phyloP scores from a whole-genome alignment of 1,140 invertebrate species.

The Bombyx mandarina region DNA sequence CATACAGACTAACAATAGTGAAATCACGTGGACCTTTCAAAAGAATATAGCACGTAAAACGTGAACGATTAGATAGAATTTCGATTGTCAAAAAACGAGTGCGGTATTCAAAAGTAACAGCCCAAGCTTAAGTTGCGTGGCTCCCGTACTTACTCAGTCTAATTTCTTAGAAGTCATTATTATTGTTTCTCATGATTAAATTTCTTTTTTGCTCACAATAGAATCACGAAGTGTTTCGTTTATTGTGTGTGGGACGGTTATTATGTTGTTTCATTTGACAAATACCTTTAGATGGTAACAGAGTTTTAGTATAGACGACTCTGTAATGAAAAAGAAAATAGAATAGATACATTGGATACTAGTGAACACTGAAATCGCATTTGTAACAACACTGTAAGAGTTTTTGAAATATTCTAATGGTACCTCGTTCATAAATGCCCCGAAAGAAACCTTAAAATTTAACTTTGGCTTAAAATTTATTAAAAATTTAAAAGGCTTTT shows the following conservation, averaged over 20 bases:
- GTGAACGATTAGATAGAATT: constrained; percentile 22
- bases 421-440: too few relatives aligned
- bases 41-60: constrained; percentile 26
- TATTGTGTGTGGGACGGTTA: constrained; percentile 31
- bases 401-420: too few relatives aligned
- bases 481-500: too few relatives aligned
- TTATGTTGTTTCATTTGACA: constrained; percentile 26
- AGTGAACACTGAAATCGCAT: too few relatives aligned
- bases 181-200: constrained; percentile 69
- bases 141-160: constrained; percentile 64
- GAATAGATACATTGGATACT: too few relatives aligned
- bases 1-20: constrained; percentile 65
- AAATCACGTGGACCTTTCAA: constrained; percentile 34
- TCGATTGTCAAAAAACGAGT: constrained; percentile 12
- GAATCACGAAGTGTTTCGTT: constrained; percentile 38
- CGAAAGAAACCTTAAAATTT: too few relatives aligned
- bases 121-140: constrained; percentile 56
- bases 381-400: too few relatives aligned
- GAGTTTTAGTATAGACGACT: too few relatives aligned
- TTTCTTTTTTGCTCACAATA: constrained; percentile 64
- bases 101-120: constrained; percentile 55
- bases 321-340: too few relatives aligned
- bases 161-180: constrained; percentile 63
- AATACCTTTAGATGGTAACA: constrained; percentile 4
- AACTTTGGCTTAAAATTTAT: too few relatives aligned